These are phyloP conservation scores for Spinibarbus caldwelli DNA, from an alignment of 2,797 vertebrate species.

Conservation along the genomic window DNA sequence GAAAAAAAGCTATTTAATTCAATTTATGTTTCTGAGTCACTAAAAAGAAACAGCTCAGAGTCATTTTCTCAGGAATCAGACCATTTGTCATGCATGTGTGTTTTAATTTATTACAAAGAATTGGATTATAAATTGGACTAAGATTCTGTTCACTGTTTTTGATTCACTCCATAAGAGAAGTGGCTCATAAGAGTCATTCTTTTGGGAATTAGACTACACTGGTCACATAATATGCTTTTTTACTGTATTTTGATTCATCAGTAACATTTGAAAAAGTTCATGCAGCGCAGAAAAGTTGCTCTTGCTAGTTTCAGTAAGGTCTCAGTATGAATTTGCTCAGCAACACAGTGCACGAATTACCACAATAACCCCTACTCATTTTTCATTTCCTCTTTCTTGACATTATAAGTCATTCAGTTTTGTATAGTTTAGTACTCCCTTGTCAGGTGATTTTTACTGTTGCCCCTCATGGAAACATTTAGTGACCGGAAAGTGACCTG, in stretches of 20 bases:
- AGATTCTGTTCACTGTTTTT: neutral
- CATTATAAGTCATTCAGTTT: neutral
- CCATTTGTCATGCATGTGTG: neutral
- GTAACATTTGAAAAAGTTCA: neutral
- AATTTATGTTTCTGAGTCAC: neutral
- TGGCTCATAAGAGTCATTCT: neutral
- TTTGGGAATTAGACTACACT: neutral
- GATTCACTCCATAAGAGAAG: neutral
- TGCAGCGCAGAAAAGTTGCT: neutral
- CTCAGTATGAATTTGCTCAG: neutral
- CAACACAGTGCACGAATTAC: neutral
- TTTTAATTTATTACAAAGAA: neutral
- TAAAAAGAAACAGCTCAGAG: neutral
- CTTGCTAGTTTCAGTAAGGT: neutral
- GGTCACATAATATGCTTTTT: neutral
- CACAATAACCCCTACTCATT: neutral
- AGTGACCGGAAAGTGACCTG: conserved; percentile 29
- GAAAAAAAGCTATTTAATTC: too few relatives aligned
- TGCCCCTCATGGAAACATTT: conserved; percentile 12
- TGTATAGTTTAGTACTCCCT: neutral
- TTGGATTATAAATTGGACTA: neutral
- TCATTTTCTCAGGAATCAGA: neutral
- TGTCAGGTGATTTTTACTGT: neutral
- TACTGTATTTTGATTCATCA: neutral
- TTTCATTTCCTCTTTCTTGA: conserved; percentile 1